Evolutionary conservation across 2,888 invertebrate species (phyloP).

Genomic region (Polyommatus icarus): DNA sequence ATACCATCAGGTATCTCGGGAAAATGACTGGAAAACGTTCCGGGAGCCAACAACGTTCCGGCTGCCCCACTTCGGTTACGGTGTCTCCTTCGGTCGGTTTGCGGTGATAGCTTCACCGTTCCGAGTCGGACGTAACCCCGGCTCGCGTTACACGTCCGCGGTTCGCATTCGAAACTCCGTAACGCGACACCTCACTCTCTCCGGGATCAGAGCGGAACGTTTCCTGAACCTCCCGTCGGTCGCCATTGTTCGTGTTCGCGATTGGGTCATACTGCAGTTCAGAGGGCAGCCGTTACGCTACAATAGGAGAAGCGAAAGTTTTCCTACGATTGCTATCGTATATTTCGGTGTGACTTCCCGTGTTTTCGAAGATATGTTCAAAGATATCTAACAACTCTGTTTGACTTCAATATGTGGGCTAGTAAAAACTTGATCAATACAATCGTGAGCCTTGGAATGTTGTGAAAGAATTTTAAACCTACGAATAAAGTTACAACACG

Average conservation of each 20-base stretch:
- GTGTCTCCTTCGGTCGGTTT: slow-evolving; percentile 60
- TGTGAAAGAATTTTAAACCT: not conserved
- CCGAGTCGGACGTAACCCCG: slow-evolving; percentile 50
- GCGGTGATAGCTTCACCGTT: slow-evolving; percentile 53
- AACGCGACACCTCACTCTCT: slow-evolving; percentile 71
- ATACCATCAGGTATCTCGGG: slow-evolving; percentile 49
- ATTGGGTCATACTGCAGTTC: slow-evolving; percentile 62
- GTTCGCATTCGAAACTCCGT: slow-evolving; percentile 65
- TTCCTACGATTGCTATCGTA: slow-evolving; percentile 68
- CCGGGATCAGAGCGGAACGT: slow-evolving; percentile 76
- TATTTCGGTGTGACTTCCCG: slow-evolving; percentile 57
- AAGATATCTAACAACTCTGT: not conserved
- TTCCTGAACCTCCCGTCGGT: slow-evolving; percentile 67
- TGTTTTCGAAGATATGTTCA: slow-evolving; percentile 37
- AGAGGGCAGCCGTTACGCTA: slow-evolving; percentile 67
- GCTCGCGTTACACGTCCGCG: slow-evolving; percentile 71
- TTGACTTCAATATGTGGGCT: not conserved
- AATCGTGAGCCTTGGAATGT: not conserved
- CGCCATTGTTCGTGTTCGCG: slow-evolving; percentile 48
- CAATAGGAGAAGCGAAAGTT: slow-evolving; percentile 70
- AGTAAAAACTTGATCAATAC: not conserved
- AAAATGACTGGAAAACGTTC: slow-evolving; percentile 55
- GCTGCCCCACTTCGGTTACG: slow-evolving; percentile 63
- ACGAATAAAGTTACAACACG: slow-evolving; percentile 5
- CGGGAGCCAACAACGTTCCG: slow-evolving; percentile 59